Conservation (phyloP, 1,140 invertebrate genomes). For the Tribolium castaneum region DNA sequence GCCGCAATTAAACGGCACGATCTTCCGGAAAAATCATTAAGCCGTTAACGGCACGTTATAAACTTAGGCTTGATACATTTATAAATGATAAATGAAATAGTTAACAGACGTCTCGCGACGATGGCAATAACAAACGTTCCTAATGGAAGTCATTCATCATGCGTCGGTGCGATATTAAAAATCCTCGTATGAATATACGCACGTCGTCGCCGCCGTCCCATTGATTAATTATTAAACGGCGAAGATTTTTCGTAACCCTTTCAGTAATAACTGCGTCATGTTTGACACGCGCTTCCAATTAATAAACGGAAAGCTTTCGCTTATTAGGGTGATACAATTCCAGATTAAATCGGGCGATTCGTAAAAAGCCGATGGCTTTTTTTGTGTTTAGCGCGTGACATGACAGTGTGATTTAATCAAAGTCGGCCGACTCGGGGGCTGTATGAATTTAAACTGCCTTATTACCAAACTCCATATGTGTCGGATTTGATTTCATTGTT, state of each 20-base stretch:
- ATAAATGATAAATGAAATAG: slow-evolving; percentile 43
- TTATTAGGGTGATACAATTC: slow-evolving; percentile 25
- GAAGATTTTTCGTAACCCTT: background rate
- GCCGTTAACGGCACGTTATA: slow-evolving; percentile 10
- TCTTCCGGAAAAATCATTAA: slow-evolving; percentile 21
- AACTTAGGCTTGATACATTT: slow-evolving; percentile 42
- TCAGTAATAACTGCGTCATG: slow-evolving; percentile 12
- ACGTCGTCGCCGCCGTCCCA: background rate
- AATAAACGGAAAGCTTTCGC: slow-evolving; percentile 10
- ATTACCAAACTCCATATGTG: slow-evolving; percentile 54
- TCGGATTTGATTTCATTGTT: slow-evolving; percentile 53
- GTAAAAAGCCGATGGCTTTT: slow-evolving; percentile 43
- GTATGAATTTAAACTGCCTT: slow-evolving; percentile 56
- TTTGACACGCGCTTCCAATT: slow-evolving; percentile 33
- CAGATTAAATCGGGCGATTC: slow-evolving; percentile 50
- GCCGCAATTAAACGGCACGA: slow-evolving; percentile 15
- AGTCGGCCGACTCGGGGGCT: slow-evolving; percentile 44
- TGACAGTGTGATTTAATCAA: slow-evolving; percentile 56
- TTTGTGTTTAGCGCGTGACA: slow-evolving; percentile 52
- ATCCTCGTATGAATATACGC: slow-evolving; percentile 14
- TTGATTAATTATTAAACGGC: slow-evolving; percentile 14
- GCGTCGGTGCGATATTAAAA: slow-evolving; percentile 13
- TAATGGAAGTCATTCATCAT: slow-evolving; percentile 29
- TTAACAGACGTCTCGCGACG: slow-evolving; percentile 27
- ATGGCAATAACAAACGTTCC: slow-evolving; percentile 27